Base-by-base conservation (phyloP, 2,888 invertebrate species). In the Tipula lateralis region DNA sequence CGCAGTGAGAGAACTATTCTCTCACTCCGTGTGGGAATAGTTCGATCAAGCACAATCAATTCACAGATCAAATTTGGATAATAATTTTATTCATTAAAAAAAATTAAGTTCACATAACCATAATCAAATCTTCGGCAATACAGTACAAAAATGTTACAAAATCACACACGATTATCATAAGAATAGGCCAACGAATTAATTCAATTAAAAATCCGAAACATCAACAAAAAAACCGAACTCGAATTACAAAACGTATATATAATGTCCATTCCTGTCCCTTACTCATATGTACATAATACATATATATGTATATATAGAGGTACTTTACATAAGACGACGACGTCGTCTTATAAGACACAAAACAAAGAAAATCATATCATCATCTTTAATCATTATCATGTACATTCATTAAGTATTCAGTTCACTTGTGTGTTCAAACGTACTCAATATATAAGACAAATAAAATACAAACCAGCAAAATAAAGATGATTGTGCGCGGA, bases 381-480 rank as follows among this genome's bases (percentile, higher is more conserved):
- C 66, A 66, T 24, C 66, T 66, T 66, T 66, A 66, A 66, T 66
- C 66, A 66, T 66, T 66, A 66, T 66, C 66, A 66, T 66, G 66
- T 66, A 66, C 66, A 66, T 66, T 66, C 66, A 66, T 66, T 66
- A 66, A 66, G 66, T 66, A 66, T 66, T 66, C 66, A 66, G 66
- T 66, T 66, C 66, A 66, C 66, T 66, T 66, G 66, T 66, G 66
- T 66, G 66, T 66, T 2, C 44, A 66, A 66, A 66, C 66, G 66
- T 24, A 66, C 24, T 66, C 66, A 66, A 66, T 66, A 13, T 39
- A 32, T 39, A 66, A 66, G 24, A 66, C 66, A 66, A 66, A 66
- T 24, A 66, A 66, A 66, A n/a, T 2, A 66, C 24, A 44, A 32
- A 32, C 32, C 44, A 44, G 3, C 44, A 24, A 66, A 66, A 24